Conservation (phyloP, 2,888 invertebrate genomes). For the Nebria brevicollis region DNA sequence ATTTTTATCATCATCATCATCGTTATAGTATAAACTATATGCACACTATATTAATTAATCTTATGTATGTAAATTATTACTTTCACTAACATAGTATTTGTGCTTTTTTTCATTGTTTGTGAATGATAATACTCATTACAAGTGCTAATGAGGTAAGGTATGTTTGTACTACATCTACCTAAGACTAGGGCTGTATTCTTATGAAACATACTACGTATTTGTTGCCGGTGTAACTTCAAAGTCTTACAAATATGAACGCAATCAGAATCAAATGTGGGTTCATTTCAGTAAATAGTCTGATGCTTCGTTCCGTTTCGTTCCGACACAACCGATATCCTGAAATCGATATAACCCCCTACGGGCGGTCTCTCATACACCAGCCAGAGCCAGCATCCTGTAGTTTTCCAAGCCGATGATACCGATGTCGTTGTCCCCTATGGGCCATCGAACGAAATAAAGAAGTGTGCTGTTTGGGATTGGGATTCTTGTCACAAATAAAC, state of each 20-base stretch:
- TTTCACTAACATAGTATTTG: too few relatives aligned
- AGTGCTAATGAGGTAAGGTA: too few relatives aligned
- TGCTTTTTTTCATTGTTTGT: too few relatives aligned
- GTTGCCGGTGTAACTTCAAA: constrained; percentile 55
- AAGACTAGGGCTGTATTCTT: too few relatives aligned
- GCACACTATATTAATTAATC: too few relatives aligned
- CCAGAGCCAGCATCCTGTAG: not conserved
- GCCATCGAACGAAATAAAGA: constrained; percentile 10
- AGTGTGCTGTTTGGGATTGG: constrained; percentile 49
- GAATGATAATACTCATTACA: too few relatives aligned
- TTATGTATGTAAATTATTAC: too few relatives aligned
- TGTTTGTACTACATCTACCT: too few relatives aligned
- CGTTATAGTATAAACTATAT: too few relatives aligned
- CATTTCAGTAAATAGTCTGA: constrained; percentile 54
- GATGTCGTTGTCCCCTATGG: constrained; percentile 8
- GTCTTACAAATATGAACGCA: constrained; percentile 58
- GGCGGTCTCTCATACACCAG: not conserved
- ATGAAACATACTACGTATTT: too few relatives aligned
- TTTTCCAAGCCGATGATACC: not conserved
- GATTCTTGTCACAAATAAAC: constrained; percentile 54
- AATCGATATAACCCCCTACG: constrained; percentile 34
- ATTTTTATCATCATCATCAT: too few relatives aligned
- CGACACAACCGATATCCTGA: constrained; percentile 11
- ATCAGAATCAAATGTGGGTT: constrained; percentile 61
- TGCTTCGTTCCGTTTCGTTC: not conserved